Evolutionary conservation across 2,888 invertebrate species (phyloP).

Genomic region (Andrena marginata): DNA sequence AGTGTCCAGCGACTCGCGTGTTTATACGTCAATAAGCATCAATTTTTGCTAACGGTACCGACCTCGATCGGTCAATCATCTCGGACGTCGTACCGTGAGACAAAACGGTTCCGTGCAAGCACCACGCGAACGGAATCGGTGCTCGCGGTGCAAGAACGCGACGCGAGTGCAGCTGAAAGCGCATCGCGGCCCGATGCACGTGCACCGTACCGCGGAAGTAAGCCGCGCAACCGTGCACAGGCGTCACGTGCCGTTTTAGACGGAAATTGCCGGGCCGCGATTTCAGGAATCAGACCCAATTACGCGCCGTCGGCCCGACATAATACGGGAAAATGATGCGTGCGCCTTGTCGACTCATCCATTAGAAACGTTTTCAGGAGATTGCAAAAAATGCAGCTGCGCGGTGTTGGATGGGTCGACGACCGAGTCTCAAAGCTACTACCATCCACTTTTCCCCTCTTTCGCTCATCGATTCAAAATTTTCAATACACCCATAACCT

Average conservation of each 20-base stretch:
- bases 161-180: slow-evolving; percentile 56
- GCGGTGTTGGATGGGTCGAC: too few relatives aligned
- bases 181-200: slow-evolving; percentile 51
- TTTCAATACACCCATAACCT: too few relatives aligned
- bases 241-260: slow-evolving; percentile 46
- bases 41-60: slow-evolving; percentile 78
- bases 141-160: slow-evolving; percentile 54
- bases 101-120: slow-evolving; percentile 66
- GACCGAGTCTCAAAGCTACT: too few relatives aligned
- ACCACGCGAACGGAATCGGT: slow-evolving; percentile 58
- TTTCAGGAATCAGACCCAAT: slow-evolving; percentile 41
- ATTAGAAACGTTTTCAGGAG: background rate
- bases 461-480: too few relatives aligned
- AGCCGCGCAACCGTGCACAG: slow-evolving; percentile 20
- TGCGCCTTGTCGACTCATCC: slow-evolving; percentile 24
- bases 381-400: background rate
- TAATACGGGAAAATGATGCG: slow-evolving; percentile 27
- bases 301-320: slow-evolving; percentile 8
- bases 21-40: slow-evolving; percentile 69
- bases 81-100: slow-evolving; percentile 71
- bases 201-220: slow-evolving; percentile 50
- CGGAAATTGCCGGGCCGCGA: slow-evolving; percentile 29
- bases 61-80: slow-evolving; percentile 74
- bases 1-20: background rate
- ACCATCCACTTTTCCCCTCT: too few relatives aligned